Evolutionary conservation across 2,113 vertebrate genomes (phyloP).

Genomic region (Probosciger aterrimus): DNA sequence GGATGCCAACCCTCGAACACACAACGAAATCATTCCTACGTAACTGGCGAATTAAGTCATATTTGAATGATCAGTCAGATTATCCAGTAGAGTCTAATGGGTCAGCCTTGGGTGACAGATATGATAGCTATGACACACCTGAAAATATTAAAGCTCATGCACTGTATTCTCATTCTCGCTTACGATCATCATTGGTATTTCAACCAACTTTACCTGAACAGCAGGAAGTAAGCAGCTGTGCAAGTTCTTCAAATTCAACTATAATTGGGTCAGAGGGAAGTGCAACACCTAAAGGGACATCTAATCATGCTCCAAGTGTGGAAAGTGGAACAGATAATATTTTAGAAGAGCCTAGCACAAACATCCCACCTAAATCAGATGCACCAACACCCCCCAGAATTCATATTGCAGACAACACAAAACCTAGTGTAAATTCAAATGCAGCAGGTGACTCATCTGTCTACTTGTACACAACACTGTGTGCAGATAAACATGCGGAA

Average conservation of each 20-base stretch:
- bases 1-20: slow-evolving; percentile 86
- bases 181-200: slow-evolving; percentile 86
- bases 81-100: slow-evolving; percentile 69
- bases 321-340: background rate
- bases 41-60: slow-evolving; percentile 89
- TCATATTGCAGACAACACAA: slow-evolving; percentile 67
- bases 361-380: slow-evolving; percentile 15
- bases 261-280: slow-evolving; percentile 77
- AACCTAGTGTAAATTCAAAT: slow-evolving; percentile 44
- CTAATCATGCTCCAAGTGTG: slow-evolving; percentile 36
- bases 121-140: slow-evolving; percentile 71
- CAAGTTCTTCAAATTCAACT: slow-evolving; percentile 78
- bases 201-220: slow-evolving; percentile 86
- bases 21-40: slow-evolving; percentile 89
- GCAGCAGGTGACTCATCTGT: slow-evolving; percentile 50
- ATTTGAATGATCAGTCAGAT: slow-evolving; percentile 85
- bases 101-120: slow-evolving; percentile 63
- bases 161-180: slow-evolving; percentile 75
- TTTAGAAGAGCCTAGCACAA: slow-evolving; percentile 11
- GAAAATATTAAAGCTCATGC: slow-evolving; percentile 77
- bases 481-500: slow-evolving; percentile 64
- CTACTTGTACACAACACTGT: slow-evolving; percentile 72
- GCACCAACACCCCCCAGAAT: slow-evolving; percentile 63
- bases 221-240: slow-evolving; percentile 81
- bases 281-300: slow-evolving; percentile 60